Evolutionary conservation across 2,888 invertebrate genomes (phyloP), one percentile per base, ranked within the genome.

Genomic region (Camptogramma bilineatum): DNA sequence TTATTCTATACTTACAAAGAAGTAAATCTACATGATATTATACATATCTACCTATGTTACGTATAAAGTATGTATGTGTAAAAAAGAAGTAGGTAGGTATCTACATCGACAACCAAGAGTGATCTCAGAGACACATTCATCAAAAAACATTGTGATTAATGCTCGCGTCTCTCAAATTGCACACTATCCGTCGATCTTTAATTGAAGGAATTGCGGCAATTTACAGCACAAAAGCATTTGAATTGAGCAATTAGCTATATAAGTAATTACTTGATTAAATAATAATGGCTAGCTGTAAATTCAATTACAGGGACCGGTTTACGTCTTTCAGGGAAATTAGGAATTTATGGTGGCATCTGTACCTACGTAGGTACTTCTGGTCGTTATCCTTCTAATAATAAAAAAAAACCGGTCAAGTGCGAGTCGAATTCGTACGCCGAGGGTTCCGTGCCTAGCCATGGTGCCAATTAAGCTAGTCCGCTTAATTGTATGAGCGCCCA

Each of bases 161-260:
- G 83, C 71, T 70, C 52, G 73, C 72, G 80, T 79, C 67, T 74
- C 74, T 76, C 78, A 82, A 80, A 83, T 81, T 81, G 85, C 78
- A 77, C 73, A 76, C 81, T 87, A 87, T 87, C 87, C 81, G 83
- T 82, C 85, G 84, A 90, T 88, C 85, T 78, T 72, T 83, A 88
- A 90, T 90, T 88, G 85, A 85, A 78, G 78, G 83, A 87, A 84
- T 90, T 88, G 87, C 80, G 79, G 82, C 87, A 84, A 87, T 85
- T 84, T 80, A 75, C 74, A 64, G 75, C 77, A 77, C 61, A 79
- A 72, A 73, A 78, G 73, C 68, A 70, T 64, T 68, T 78, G 84
- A 86, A 90, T 90, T 89, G 84, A 89, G 88, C 82, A 87, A 90
- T 90, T 88, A 87, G 74, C 72, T 59, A 70, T 58, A 66, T 73